Evolutionary conservation across 2,113 vertebrate species (phyloP).

Genomic region (Salvelinus alpinus): DNA sequence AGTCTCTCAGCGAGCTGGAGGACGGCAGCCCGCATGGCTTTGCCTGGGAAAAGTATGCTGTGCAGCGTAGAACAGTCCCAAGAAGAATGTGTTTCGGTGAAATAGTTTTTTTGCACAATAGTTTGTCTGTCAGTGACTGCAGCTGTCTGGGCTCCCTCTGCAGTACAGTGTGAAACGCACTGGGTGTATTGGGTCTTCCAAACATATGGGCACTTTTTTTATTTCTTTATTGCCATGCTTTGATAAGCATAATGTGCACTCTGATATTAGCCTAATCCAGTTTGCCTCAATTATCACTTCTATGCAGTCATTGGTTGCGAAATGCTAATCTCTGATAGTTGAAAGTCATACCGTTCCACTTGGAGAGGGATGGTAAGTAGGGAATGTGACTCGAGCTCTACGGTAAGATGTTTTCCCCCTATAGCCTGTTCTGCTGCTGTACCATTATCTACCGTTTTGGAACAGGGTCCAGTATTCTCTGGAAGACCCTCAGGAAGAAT

Average conservation of each 20-base stretch:
- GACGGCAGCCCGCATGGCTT: not conserved
- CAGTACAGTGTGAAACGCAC: not conserved
- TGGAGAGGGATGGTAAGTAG: not conserved
- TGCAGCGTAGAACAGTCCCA: not conserved
- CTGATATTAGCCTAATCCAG: too few species aligned
- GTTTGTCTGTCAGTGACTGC: not conserved
- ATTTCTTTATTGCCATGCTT: not conserved
- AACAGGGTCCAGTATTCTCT: not conserved
- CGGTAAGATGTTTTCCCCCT: not conserved
- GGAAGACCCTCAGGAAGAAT: too few species aligned
- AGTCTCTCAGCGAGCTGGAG: not conserved
- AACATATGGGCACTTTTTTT: not conserved
- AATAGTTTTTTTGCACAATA: not conserved
- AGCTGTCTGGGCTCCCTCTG: not conserved
- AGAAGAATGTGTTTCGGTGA: not conserved
- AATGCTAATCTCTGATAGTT: not conserved
- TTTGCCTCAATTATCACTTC: too few species aligned
- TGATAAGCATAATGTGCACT: not conserved
- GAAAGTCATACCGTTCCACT: not conserved
- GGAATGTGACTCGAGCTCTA: not conserved
- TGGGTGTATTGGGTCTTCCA: not conserved
- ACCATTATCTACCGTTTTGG: not conserved
- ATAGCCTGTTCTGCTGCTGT: not conserved
- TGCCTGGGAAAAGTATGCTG: not conserved
- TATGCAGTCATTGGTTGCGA: not conserved